These are phyloP conservation scores for Dromaius novaehollandiae DNA, from an alignment of 2,113 vertebrate species.

Conservation along the genomic window DNA sequence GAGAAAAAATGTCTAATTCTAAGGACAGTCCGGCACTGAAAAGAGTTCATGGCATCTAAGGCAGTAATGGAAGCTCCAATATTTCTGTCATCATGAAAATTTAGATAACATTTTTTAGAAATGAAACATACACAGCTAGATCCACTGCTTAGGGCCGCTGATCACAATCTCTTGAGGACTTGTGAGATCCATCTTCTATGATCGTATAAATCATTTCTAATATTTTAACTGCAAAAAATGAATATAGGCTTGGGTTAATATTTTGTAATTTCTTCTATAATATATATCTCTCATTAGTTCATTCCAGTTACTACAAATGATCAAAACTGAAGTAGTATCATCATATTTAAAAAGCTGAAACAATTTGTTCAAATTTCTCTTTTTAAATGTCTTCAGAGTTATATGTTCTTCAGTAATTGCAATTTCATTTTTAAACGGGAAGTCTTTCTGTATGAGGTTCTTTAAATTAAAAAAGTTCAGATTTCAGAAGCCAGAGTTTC, in stretches of 20 bases:
- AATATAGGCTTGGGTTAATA: not conserved
- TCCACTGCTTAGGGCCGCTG: fast-evolving
- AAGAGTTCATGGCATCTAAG: not conserved
- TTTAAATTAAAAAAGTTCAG: not conserved
- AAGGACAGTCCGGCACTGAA: not conserved
- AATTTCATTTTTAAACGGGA: not conserved
- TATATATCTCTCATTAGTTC: not conserved
- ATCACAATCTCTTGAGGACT: not conserved
- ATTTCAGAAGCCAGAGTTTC: not conserved
- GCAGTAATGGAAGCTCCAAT: not conserved
- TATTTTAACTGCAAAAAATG: not conserved
- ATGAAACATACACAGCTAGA: not conserved
- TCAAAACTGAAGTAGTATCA: not conserved
- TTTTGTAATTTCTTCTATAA: not conserved
- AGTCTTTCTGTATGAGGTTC: not conserved
- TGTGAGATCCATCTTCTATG: not conserved
- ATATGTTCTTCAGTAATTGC: not conserved
- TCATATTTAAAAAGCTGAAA: not conserved
- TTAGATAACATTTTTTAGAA: not conserved
- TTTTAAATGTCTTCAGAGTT: not conserved
- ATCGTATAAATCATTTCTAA: not conserved
- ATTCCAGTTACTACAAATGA: not conserved
- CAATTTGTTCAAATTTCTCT: not conserved
- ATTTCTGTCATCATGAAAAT: not conserved
- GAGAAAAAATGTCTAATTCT: not conserved